Evolutionary conservation across 2,888 invertebrate genomes (phyloP), one percentile per base, ranked within the genome.

Genomic region (Cephus nigrinus): DNA sequence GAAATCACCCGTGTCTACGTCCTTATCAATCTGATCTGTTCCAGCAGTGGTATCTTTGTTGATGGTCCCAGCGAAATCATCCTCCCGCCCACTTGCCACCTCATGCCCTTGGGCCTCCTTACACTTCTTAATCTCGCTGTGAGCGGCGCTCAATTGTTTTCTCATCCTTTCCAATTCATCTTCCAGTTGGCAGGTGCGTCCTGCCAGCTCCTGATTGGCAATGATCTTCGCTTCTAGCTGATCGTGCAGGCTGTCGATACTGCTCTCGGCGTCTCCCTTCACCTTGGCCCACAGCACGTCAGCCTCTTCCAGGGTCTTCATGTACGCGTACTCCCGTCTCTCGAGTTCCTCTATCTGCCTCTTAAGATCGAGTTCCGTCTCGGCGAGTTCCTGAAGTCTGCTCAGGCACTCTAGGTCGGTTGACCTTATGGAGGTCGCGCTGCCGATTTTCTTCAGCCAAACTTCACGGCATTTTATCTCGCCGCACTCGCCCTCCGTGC

Each of bases 241-340:
- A 89, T 92, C 83, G 84, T 92, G 85, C 92, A 94, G 11, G 92
- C 92, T 76, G 92, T 84, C 83, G 91, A 92, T 75, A 86, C 87
- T 77, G 94, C 94, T 88, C 0, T 86, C 84, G 86, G 94, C 93
- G 12, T 92, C 93, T 12, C 93, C 93, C 86, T 94, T 95, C 93
- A 95, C 93, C 85, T 95, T 95, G 0, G 94, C 93, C 94, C 95
- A 95, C 91, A 95, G 93, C 79, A 95, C 94, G 81, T 96, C 95
- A 0, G 95, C 95, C 79, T 95, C 94, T 78, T 95, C 94, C 87
- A 96, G 89, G 85, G 95, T 95, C 86, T 95, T 94, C 85, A 95
- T 93, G 86, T 96, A 96, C 0, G 95, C 94, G 1, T 94, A 92
- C 87, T 96, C 95, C 73, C 94, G 92, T 75, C 93, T 92, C 88